Conservation (phyloP, 2,888 invertebrate species). For the Agonopterix heracliana region DNA sequence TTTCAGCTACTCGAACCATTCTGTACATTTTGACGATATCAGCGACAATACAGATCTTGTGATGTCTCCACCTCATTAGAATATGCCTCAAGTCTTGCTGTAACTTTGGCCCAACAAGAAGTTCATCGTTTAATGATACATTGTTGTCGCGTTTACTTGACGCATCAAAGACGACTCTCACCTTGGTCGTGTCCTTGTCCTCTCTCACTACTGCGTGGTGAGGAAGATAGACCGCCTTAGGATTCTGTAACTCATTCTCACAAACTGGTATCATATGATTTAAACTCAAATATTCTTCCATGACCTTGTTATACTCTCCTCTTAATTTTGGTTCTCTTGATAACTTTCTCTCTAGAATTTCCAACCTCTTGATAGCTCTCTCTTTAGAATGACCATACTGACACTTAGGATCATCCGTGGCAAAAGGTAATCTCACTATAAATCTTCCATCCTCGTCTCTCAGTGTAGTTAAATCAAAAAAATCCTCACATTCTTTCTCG, state of each 20-base stretch:
- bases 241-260: conserved; percentile 1
- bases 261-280: conserved; percentile 9
- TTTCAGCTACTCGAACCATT: conserved; percentile 4
- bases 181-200: no score
- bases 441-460: conserved; percentile 11
- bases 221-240: no score
- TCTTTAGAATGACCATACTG: conserved; percentile 10
- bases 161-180: no score
- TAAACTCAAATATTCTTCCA: conserved; percentile 10
- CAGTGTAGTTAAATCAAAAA: conserved; percentile 6
- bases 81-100: conserved; percentile 16
- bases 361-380: conserved; percentile 10
- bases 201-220: no score
- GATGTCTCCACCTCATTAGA: conserved; percentile 12
- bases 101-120: conserved; percentile 14
- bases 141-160: neutral
- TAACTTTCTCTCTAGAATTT: conserved; percentile 9
- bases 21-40: conserved; percentile 17
- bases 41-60: conserved; percentile 10
- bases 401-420: conserved; percentile 8
- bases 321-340: conserved; percentile 2
- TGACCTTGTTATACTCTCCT: conserved; percentile 13
- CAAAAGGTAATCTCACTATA: conserved; percentile 14
- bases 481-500: conserved; percentile 9
- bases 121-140: conserved; percentile 14